Evolutionary conservation across 2,888 invertebrate genomes (phyloP), one percentile per base, ranked within the genome.

Genomic region (Dasypogon diadema): DNA sequence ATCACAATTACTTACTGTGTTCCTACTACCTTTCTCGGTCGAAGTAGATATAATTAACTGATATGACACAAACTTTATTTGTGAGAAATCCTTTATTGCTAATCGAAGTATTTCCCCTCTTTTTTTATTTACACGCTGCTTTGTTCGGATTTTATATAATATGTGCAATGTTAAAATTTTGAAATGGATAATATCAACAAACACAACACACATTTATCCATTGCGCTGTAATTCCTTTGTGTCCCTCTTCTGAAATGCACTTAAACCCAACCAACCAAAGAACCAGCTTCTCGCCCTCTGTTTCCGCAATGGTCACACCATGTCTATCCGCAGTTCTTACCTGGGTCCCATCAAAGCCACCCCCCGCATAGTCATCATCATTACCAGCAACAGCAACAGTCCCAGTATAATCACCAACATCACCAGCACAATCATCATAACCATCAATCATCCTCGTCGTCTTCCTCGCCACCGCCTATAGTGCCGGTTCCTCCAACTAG

Each of bases 301-400:
- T 96, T 96, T 88, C 95, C 95, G 82, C 95, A 96, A 89, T 96
- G 96, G 95, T 95, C 95, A 82, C 95, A 95, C 89, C 95, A 95
- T 89, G 95, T 96, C 84, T 95, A 95, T 88, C 95, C 96, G 82
- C 95, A 96, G 90, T 96, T 95, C 90, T 91, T 96, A 87, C 95
- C 95, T 84, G 94, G 94, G 87, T 92, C 94, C 87, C 95, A 95
- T 89, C 93, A 94, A 82, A 91, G 90, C 85, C 90, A 91, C 81
- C 85, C 84, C 82, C 84, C 85, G 82, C 78, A 78, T 46, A 74
- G 60, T 91, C 92, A 77, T 87, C 93, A 93, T 87, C 92, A 92
- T 81, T 89, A 89, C 84, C 88, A 89, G 80, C 85, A 85, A 85
- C 83, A 86, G 85, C 83, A 87, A 85, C 83, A 87, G 85, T 85